Evolutionary conservation across 2,797 vertebrate genomes (phyloP), one percentile per base, ranked within the genome.

Genomic region (Erithacus rubecula): DNA sequence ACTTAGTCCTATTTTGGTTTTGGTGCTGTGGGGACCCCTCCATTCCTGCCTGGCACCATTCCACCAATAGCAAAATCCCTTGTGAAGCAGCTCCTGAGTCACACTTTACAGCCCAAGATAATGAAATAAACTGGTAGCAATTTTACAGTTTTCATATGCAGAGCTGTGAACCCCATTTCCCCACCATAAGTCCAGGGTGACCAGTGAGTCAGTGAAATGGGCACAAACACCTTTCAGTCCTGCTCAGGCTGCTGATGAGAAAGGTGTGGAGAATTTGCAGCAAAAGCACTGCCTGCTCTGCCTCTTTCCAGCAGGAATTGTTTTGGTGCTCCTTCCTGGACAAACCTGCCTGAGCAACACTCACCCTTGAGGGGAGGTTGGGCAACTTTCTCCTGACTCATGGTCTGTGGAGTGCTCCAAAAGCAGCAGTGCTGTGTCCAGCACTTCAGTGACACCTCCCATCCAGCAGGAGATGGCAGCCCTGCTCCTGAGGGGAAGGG

Each of bases 341-440:
- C 18, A 27, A 83, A 83, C 89, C 69, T 65, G 82, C 87, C 86
- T 30, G 52, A 74, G 81, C 87, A 85, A 53, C 30, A 6, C 5
- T 13, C 32, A 23, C 58, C 55, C 47, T 11, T 11, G 9, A 23
- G 21, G 87, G 62, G 8, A 3, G 0, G 0, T 84, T 95, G 93
- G 80, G 88, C 77, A 92, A 93, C 43, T 75, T 79, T 21, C 41
- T 41, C 70, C 44, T 95, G 95, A 94, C 47, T 95, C 95, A 96
- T 0, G 4, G 17, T 6, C 51, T 0, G 3, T 77, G 91, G 77
- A 90, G 93, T 17, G 32, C 6, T 5, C 49, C 87, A 44, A 36
- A 37, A 71, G 15, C 68, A 75, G 34, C 75, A 12, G 1, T n/a
- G 30, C 4, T 8, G 2, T 11, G 23, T 44, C 53, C 75, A 52